Base-by-base conservation (phyloP, 2,888 invertebrate species). In the Sarcophaga subvicina region DNA sequence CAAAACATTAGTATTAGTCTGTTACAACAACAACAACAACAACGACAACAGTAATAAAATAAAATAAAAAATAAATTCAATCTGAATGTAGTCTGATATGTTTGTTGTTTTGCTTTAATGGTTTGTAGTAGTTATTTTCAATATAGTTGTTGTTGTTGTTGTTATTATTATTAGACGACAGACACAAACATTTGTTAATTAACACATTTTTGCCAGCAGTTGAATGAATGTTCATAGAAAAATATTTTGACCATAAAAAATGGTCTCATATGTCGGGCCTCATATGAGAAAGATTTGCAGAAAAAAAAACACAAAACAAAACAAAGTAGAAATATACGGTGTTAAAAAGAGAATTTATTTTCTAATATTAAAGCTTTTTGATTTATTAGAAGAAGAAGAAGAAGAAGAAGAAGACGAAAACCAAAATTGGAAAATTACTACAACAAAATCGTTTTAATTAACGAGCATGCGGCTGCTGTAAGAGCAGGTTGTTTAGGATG, bases 141-240 rank as follows among this genome's bases (percentile, higher is more conserved):
- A 14, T 49, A 3, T 49, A 2, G 12, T 14, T 49, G 49, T 49
- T 49, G 49, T 14, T 3, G 10, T 14, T 49, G 12, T 49, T 54
- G 10, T 54, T 14, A 5, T 54, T 54, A 17, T 54, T 14, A 54
- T 17, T 14, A 54, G 17, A 54, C 4, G 54, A 17, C 54, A 54
- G 54, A 54, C 54, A 54, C 54, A 54, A 63, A 77, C 72, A 77
- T 64, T 78, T 76, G 71, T 62, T 86, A 77, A 86, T 86, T 86
- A 82, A 86, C 79, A 82, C 82, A 82, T 86, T 78, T 79, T 86
- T 85, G 67, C 73, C 54, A 54, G 2, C 80, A 73, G 72, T 76
- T 22, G 59, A 80, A 80, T 80, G 67, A 37, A 37, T 82, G 73
- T 77, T 45, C 17, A 71, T 69, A 71, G 78, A 62, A 79, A 80